Evolutionary conservation across 2,797 vertebrate species (phyloP), one percentile per base, ranked within the genome.

Genomic region (Argentina silus): DNA sequence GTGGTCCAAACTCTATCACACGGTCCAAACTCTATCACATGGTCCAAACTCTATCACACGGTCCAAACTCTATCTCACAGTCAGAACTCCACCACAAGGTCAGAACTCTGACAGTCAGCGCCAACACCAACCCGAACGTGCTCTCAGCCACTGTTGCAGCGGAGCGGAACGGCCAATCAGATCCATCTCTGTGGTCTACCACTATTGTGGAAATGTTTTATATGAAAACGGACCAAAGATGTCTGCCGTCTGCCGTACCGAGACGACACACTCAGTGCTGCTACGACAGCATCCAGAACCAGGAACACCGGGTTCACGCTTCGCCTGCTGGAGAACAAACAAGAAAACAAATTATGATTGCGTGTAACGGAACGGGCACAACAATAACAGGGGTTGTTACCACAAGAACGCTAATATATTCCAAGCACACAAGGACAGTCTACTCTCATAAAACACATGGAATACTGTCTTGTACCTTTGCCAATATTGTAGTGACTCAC

Each of bases 151-250:
- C 27, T 36, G 27, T 36, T 4, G 27, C 4, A 4, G 27, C 4
- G 27, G 27, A 36, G 27, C 27, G 27, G 1, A 36, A 4, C 27
- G 27, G 27, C 27, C 64, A 3, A 71, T 73, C 73, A 73, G 81
- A 74, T 74, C 42, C 80, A 72, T 27, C 56, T 73, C 83, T 85
- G 83, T 71, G 81, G 79, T 86, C 75, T 65, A 59, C 72, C 53
- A 59, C 76, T 60, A 50, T 47, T 56, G 77, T 80, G 72, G 78
- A 84, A 82, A 78, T 80, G 72, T 87, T 86, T 36, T 86, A 76
- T 47, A 47, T 69, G 53, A 76, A 60, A 78, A 72, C 1, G 0
- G 68, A 78, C 84, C 43, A 77, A 82, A 81, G 56, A 60, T 77
- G 83, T 81, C 9, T 42, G 43, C 61, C 43, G 61, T 44, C 83